Base-by-base conservation (phyloP, 1,140 invertebrate genomes). In the Arctopsyche grandis region DNA sequence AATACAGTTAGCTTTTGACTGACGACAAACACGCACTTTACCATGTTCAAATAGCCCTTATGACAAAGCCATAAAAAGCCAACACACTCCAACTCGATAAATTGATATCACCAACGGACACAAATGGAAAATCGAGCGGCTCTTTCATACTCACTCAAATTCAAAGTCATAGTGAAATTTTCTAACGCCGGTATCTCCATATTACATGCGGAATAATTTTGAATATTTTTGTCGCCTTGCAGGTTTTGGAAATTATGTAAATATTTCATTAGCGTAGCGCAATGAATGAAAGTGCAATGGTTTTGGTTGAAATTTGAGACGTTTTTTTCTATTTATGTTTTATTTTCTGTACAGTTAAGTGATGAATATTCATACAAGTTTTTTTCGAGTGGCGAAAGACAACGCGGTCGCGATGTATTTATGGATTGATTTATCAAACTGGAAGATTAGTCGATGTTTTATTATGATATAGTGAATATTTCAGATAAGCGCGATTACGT, bases 1-100 rank as follows among this genome's bases (percentile, higher is more conserved):
- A 66, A 22, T 66, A 66, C 63, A 66, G 63, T 66, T 66, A 66
- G 24, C 63, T 66, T 66, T 66, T 66, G 63, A 66, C 63, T 66
- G 63, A 66, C 63, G 24, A 66, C 24, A n/a, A 12, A 66, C 63
- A 22, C 48, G 16, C 48, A 52, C 1, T 52, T 52, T n/a, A 4
- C 1, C 48, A 52, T 52, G 48, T 38, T 38, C 3, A 52, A 52
- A 52, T 52, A 14, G 10, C 48, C 10, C 48, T 14, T 14, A 52
- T 12, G 48, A 52, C 48, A 52, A 12, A 4, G 29, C 3, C 7
- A 38, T 4, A 38, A 38, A 7, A 38, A 38, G 7, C 29, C 29
- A 7, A 38, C 1, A 7, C 29, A 7, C 1, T 38, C 7, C 29
- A 7, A 38, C 3, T 38, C 29, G 29, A 38, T 38, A 38, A 38